Percentiles rank a stretch among this genome's conserved stretches.
Conservation (phyloP, 2,113 vertebrate species). For the Anoplopoma fimbria region DNA sequence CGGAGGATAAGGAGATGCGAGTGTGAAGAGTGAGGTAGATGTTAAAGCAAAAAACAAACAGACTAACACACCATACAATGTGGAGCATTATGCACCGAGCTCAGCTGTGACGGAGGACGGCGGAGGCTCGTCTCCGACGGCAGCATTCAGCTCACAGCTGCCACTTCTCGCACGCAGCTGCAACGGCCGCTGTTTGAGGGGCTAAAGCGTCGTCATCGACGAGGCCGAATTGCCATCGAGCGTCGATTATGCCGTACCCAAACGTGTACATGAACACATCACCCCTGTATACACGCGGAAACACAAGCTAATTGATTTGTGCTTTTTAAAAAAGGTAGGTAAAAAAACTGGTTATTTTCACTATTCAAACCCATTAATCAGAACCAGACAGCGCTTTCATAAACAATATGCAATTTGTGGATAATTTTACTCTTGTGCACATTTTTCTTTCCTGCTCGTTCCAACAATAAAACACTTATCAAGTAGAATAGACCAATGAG, state of each 20-base stretch:
- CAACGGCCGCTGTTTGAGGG: constrained; percentile 26
- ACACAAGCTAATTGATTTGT: background rate
- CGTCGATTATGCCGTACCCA: background rate
- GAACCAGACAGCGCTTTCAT: background rate
- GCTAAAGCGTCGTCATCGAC: constrained; percentile 26
- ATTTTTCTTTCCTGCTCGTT: background rate
- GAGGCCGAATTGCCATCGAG: background rate
- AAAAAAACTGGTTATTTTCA: background rate
- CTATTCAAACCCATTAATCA: background rate
- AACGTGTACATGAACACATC: constrained; percentile 8
- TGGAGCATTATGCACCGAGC: constrained; percentile 19
- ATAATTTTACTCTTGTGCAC: background rate
- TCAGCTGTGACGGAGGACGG: constrained; percentile 56
- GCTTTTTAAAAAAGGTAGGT: background rate
- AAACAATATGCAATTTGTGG: background rate
- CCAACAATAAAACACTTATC: background rate
- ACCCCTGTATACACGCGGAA: background rate
- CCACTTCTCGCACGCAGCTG: constrained; percentile 24
- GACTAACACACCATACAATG: background rate
- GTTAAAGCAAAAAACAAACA: background rate
- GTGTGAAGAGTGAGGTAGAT: background rate
- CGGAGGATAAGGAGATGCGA: background rate
- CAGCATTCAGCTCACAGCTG: constrained; percentile 64
- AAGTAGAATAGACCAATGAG: background rate
- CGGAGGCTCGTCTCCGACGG: constrained; percentile 26